Evolutionary conservation across 2,888 invertebrate genomes (phyloP), one percentile per base, ranked within the genome.

Genomic region (Apotomis capreana): DNA sequence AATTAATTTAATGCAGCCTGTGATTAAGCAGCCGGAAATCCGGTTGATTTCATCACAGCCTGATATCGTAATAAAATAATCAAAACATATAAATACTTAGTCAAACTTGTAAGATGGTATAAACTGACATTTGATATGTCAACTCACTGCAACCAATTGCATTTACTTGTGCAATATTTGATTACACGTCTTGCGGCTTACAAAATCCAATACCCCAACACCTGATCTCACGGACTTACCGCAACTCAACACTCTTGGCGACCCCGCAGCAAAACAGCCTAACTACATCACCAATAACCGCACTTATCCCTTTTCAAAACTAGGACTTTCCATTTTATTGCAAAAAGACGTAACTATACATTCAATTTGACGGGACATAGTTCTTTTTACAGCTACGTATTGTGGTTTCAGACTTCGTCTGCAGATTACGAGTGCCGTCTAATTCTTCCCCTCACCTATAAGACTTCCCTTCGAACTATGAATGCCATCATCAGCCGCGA

Each of bases 401-500:
- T 9, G 68, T 36, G 68, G 68, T 62, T 58, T 68, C 68, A 68
- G 55, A 57, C 70, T 63, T 51, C 68, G 68, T 63, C 68, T 68
- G 68, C 63, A 58, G 68, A 72, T 72, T 72, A 72, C 68, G 44
- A 88, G 88, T 83, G 82, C 82, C 84, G 84, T 87, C 85, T 86
- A 86, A 84, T 83, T 82, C 84, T 84, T 85, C 83, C 86, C 82
- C 84, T 73, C 80, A 84, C 78, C 80, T 80, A 78, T 84, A 88
- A 84, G 91, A 90, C 83, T 92, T 85, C 87, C 82, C 83, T 79
- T 81, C 83, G 77, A 86, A 86, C 88, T 89, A 90, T 92, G 92
- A 91, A 92, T 91, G 89, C 89, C 89, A 87, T 91, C 90, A 89
- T 90, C 90, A 90, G 86, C 79, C 87, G 79, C 84, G 88, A 91